These are phyloP conservation scores for Gadopsis marmoratus DNA, from an alignment of 2,797 vertebrate species.

Conservation along the genomic window DNA sequence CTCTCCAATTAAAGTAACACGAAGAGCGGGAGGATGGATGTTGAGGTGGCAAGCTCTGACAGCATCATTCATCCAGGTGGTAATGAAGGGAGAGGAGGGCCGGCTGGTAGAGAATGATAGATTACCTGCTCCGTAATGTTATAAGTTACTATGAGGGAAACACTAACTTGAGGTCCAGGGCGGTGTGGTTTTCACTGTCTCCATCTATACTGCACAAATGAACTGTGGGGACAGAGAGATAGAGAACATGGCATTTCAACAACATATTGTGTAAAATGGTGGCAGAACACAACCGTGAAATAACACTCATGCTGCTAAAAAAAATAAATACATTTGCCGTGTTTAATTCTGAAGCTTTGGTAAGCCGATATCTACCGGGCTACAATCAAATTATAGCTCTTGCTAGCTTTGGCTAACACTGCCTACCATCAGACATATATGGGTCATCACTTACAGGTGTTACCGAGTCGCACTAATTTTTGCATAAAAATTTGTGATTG, in stretches of 20 bases:
- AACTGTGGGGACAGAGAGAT: slow-evolving; percentile 82
- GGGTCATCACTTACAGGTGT: neutral
- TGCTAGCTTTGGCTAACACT: neutral
- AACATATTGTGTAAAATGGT: neutral
- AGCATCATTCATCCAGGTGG: slow-evolving; percentile 69
- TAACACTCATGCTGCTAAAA: neutral
- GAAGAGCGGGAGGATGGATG: slow-evolving; percentile 50
- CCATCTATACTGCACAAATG: slow-evolving; percentile 94
- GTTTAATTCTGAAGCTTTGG: neutral
- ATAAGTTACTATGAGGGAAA: slow-evolving; percentile 81
- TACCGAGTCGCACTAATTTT: neutral
- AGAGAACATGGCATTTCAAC: slow-evolving; percentile 17
- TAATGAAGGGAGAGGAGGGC: slow-evolving; percentile 56
- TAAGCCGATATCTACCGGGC: too few relatives aligned
- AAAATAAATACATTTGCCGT: neutral
- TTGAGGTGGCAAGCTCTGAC: slow-evolving; percentile 54
- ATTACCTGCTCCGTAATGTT: slow-evolving; percentile 80
- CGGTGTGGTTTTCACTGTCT: slow-evolving; percentile 92
- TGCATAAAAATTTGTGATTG: neutral
- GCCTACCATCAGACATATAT: neutral
- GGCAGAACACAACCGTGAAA: neutral
- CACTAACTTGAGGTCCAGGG: slow-evolving; percentile 95
- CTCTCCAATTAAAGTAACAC: slow-evolving; percentile 29
- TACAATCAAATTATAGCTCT: neutral
- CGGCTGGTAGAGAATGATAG: slow-evolving; percentile 57